Base-by-base conservation (phyloP, 1,140 invertebrate species). In the Sinonovacula constricta region DNA sequence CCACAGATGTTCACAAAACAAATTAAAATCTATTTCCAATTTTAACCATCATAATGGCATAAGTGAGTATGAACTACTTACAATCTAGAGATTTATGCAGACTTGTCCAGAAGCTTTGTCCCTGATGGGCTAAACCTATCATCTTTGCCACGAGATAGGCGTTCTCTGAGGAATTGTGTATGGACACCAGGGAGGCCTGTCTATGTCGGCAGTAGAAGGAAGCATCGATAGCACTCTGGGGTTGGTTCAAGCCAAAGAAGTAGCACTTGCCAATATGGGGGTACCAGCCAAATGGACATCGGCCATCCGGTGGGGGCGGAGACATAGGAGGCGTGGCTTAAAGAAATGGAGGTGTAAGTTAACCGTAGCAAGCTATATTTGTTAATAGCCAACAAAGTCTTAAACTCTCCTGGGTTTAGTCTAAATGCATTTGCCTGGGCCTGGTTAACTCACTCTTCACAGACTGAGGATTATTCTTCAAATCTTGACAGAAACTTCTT, bases 81-180 rank as follows among this genome's bases (percentile, higher is more conserved):
- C 74, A 57, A 51, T 77, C 62, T 34, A 77, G 28, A 34, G 74
- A 77, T 36, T 77, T 77, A 51, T 77, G 74, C 22, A 77, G 26
- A 67, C 74, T 34, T 0, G 74, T 77, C 74, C 74, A 77, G 39
- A 77, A 77, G 15, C 74, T 77, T 30, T 67, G 63, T 5, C 36
- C 51, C 1, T 39, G 22, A 1, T 33, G 5, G 2, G 74, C 63
- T 4, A 68, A 30, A n/a, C 33, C 28, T 10, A 24, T 33, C 51
- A 77, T 77, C 5, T 36, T 77, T 49, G 34, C 36, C 3, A 60
- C 54, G 0, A 77, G 65, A 45, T 54, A 77, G 30, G 30, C 30
- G 28, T 77, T 77, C 33, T 39, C 31, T 15, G 63, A 24, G 3
- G n/a, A 22, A 22, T 67, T 66, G 33, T 77, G 63, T 18, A 77